Percentiles rank a stretch among this genome's conserved stretches.
These are phyloP conservation scores for Pelochelys cantorii DNA, from an alignment of 2,797 vertebrate species.

Conservation along the genomic window DNA sequence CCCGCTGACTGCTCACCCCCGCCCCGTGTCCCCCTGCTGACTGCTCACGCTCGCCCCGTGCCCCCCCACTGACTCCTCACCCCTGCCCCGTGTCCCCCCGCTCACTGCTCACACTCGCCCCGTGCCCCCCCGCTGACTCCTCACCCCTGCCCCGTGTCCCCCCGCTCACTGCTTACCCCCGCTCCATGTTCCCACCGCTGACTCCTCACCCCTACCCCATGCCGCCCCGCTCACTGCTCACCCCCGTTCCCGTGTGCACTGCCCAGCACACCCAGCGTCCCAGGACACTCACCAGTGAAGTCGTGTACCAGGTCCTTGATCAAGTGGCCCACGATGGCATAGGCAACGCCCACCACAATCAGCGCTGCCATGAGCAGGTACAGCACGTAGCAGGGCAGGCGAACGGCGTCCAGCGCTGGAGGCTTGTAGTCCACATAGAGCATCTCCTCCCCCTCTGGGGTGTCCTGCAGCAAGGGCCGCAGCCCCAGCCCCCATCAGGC, in stretches of 20 bases:
- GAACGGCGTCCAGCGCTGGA: constrained; percentile 87
- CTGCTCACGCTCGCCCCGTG: no score
- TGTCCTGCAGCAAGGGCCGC: constrained; percentile 23
- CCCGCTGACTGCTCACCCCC: no score
- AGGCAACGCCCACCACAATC: constrained; percentile 87
- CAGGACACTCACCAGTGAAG: constrained; percentile 84
- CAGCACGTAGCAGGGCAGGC: constrained; percentile 84
- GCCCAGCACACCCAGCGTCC: not conserved
- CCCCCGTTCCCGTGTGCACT: not conserved
- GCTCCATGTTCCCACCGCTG: not conserved
- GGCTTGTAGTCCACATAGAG: constrained; percentile 88
- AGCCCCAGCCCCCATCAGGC: accelerated
- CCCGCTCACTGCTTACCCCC: no score
- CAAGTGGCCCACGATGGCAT: constrained; percentile 94
- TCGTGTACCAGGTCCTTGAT: constrained; percentile 94
- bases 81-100: no score
- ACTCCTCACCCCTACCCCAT: no score
- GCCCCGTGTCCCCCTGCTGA: no score
- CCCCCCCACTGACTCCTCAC: no score
- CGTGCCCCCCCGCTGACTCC: not conserved
- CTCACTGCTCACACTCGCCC: no score
- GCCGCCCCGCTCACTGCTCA: not conserved
- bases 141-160: no score
- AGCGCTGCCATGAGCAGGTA: constrained; percentile 88
- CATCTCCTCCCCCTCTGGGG: constrained; percentile 57